Percentiles rank a stretch among this genome's conserved stretches.
phyloP scores from a whole-genome alignment of 2,797 vertebrate genomes.

The Onychomys arenicola region DNA sequence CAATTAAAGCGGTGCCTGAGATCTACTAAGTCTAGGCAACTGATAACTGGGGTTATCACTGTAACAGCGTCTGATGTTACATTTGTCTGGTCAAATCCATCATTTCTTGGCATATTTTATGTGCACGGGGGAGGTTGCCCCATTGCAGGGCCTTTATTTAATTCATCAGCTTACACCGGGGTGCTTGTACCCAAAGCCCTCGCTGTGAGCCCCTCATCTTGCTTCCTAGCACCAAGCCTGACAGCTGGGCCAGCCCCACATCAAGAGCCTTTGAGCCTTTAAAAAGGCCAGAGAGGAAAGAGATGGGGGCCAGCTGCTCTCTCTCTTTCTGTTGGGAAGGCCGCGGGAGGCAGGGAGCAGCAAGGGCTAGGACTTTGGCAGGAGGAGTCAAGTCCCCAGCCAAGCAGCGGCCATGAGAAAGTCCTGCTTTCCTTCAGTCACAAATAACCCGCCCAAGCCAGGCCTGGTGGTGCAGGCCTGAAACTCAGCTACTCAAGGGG shows the following conservation, averaged over 20 bases:
- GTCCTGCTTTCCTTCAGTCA: neutral
- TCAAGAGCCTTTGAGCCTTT: slow-evolving; percentile 17
- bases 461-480: neutral
- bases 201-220: neutral
- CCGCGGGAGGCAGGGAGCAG: neutral
- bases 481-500: neutral
- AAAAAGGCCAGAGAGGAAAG: slow-evolving; percentile 25
- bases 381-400: slow-evolving; percentile 2
- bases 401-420: neutral
- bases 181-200: neutral
- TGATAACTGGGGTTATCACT: neutral
- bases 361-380: slow-evolving; percentile 52
- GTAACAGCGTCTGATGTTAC: neutral
- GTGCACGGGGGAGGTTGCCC: neutral
- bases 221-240: slow-evolving; percentile 37
- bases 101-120: slow-evolving; percentile 29
- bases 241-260: neutral
- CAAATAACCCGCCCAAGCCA: neutral
- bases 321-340: neutral
- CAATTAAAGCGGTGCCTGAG: slow-evolving; percentile 26
- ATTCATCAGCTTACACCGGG: neutral
- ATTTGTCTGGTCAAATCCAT: slow-evolving; percentile 50
- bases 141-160: neutral
- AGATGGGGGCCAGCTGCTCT: neutral
- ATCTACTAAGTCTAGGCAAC: neutral